phyloP scores from a whole-genome alignment of 1,140 invertebrate species.

The Danaus plexippus region DNA sequence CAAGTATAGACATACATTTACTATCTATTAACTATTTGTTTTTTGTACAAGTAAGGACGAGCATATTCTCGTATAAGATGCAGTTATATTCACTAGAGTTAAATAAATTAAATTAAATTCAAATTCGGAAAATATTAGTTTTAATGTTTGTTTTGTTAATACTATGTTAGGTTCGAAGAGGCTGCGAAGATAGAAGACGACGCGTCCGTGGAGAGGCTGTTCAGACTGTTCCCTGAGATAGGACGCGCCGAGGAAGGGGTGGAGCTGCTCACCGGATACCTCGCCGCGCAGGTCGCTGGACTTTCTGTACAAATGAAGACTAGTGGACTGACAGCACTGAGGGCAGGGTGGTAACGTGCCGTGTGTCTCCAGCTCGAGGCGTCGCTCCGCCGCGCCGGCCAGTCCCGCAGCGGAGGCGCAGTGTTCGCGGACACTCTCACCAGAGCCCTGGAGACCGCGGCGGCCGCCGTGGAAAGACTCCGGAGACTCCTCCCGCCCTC shows the following conservation, averaged over 20 bases:
- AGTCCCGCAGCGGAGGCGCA: conserved; percentile 18
- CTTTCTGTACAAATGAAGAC: not conserved
- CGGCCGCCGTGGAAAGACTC: conserved; percentile 29
- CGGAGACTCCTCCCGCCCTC: conserved; percentile 17
- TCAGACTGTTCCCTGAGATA: conserved; percentile 97
- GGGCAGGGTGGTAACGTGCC: no score
- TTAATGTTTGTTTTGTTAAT: not conserved
- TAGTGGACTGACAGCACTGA: not conserved
- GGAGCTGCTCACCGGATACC: conserved; percentile 91
- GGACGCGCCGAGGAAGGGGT: conserved; percentile 94
- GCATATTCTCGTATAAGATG: no score
- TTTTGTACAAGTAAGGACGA: no score
- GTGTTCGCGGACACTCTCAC: conserved; percentile 48
- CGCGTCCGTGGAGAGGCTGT: conserved; percentile 96
- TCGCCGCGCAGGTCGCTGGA: conserved; percentile 82
- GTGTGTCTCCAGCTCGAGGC: conserved; percentile 24
- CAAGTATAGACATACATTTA: conserved; percentile 24
- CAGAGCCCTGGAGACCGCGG: conserved; percentile 40
- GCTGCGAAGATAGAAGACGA: conserved; percentile 91
- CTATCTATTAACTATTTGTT: no score
- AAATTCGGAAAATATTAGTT: not conserved
- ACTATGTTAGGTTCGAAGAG: conserved; percentile 80
- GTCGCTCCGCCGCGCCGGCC: conserved; percentile 24
- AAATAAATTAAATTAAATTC: not conserved
- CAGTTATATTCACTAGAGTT: no score